Evolutionary conservation across 2,888 invertebrate genomes (phyloP), one percentile per base, ranked within the genome.

Genomic region (Mesorhabditis spiculigera): DNA sequence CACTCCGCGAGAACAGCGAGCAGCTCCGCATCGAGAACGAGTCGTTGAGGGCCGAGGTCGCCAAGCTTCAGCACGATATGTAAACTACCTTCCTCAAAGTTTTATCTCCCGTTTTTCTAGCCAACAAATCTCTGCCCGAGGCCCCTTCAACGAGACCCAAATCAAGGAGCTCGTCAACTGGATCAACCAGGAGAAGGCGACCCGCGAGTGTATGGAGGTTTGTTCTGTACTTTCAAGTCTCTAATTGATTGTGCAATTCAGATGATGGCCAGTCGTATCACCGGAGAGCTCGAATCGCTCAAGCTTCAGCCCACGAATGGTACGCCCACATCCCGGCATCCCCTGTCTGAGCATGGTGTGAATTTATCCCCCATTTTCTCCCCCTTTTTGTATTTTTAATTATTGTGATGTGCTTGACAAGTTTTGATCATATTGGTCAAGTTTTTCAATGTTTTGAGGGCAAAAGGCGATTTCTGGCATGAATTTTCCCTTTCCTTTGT

Each of bases 161-260:
- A 71, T 65, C 44, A 66, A 67, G 5, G 64, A 93, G 88, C 92
- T 98, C 72, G 94, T 97, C 80, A 93, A 95, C 86, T 97, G 96
- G 95, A 95, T 98, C 70, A 92, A 93, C 67, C 97, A 98, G 86
- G 97, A 97, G 87, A 96, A 97, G 86, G 97, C 97, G 87, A 96
- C 97, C 0, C 90, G 96, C n/a, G 94, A 78, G 63, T 75, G 77
- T 64, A 80, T 80, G 75, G 78, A 80, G 73, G 75, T 73, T 42
- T 68, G 41, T 8, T 42, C 13, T 13, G 8, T 42, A 62, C 58
- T 4, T 10, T 13, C 4, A 2, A 67, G 8, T 16, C 45, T 64
- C 5, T 8, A 68, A 42, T 45, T 50, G 43, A 16, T 42, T 69
- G n/a, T 45, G 42, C n/a, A 16, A 62, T 75, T 66, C 68, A 81